phyloP scores from a whole-genome alignment of 2,888 invertebrate species.

The Theretra japonica region DNA sequence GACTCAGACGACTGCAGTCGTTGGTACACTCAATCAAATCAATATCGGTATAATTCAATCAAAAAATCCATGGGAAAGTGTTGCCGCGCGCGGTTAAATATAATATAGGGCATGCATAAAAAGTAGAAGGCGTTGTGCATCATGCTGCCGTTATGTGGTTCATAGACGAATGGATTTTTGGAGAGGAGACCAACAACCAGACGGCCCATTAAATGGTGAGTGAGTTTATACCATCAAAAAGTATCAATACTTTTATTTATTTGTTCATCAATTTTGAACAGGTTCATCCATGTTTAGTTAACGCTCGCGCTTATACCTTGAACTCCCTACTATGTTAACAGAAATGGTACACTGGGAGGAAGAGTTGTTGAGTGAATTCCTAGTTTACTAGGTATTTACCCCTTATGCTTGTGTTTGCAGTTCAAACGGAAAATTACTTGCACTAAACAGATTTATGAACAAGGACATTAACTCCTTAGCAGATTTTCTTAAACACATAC shows the following conservation, averaged over 20 bases:
- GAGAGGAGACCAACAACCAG: too few species aligned
- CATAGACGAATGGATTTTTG: too few species aligned
- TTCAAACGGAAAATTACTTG: constrained; percentile 9
- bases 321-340: not conserved
- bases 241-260: too few species aligned
- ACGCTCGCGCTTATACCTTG: not conserved
- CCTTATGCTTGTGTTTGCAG: not conserved
- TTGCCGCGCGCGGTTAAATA: too few species aligned
- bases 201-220: not conserved
- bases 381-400: constrained; percentile 6
- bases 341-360: constrained; percentile 11
- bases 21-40: too few species aligned
- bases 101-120: too few species aligned
- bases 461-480: constrained; percentile 6
- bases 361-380: constrained; percentile 21
- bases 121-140: too few species aligned
- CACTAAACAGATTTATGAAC: not conserved
- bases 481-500: not conserved
- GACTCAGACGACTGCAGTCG: too few species aligned
- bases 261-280: not conserved
- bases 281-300: not conserved
- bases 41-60: too few species aligned
- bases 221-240: not conserved
- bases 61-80: too few species aligned
- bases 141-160: too few species aligned